Base-by-base conservation (phyloP, 2,797 vertebrate species). In the Mionectes olivaceus region DNA sequence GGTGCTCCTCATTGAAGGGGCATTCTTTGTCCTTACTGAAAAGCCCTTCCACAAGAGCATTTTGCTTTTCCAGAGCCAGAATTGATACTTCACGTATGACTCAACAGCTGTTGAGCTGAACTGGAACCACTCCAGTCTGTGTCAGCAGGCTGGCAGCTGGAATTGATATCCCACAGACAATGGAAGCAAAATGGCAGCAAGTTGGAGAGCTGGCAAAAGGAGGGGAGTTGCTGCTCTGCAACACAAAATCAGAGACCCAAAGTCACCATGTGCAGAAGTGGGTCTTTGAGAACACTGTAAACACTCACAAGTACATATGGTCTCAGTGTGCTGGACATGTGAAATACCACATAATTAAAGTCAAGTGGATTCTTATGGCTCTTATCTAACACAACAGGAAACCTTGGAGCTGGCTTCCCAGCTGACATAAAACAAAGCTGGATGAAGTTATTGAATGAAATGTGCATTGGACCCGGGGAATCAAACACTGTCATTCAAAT, bases 71-170 rank as follows among this genome's bases (percentile, higher is more conserved):
- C 65, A 85, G 33, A 59, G 13, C 16, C 0, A 0, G 57, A 61
- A 41, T 8, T 75, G 80, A 37, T 89, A 44, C 55, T 91, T 87
- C 32, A 53, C 0, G 0, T 64, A 14, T 47, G 80, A 87, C 53
- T 89, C 77, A 92, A 91, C 67, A 71, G 85, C 92, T 85, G 65
- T 56, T 80, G 47, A 84, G 69, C 67, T 93, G 80, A 89, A 87
- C 49, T 80, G 3, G 6, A 89, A 77, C 68, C 80, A 70, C 75
- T 93, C 27, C 61, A 76, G 33, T 59, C 50, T 69, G 50, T 11
- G 16, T 74, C 64, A 87, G 82, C 74, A 56, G 80, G 46, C 78
- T 87, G 71, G 87, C 64, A 91, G 64, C 75, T 59, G 67, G 47
- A 30, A 24, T 61, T 77, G 43, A 46, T 43, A 69, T 46, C n/a